A percentile compares a stretch with the other conserved stretches of the same genome.
These are phyloP conservation scores for Phallusia fumigata DNA, from an alignment of 23 tunicate species.

Conservation along the genomic window DNA sequence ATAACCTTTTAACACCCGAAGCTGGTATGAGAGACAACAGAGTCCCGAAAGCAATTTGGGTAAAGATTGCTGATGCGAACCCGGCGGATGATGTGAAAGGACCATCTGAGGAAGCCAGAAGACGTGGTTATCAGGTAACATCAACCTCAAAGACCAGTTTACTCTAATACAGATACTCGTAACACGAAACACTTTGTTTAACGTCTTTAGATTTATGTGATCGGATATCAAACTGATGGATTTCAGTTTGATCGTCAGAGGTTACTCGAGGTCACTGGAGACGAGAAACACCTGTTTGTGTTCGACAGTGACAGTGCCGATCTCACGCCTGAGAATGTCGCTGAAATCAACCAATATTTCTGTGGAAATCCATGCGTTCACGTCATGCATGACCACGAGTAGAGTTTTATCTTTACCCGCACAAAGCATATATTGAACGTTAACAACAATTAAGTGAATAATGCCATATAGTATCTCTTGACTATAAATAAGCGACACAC, in stretches of 20 bases:
- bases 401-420: not conserved
- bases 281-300: not conserved
- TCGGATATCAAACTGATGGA: conserved; percentile 2
- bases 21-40: conserved; percentile 6
- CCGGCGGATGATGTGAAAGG: not conserved
- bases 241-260: not conserved
- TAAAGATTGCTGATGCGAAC: not conserved
- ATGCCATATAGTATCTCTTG: no score
- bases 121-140: no score
- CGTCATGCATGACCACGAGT: not conserved
- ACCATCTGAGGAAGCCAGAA: not conserved
- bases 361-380: not conserved
- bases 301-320: not conserved
- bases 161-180: no score
- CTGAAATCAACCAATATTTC: not conserved
- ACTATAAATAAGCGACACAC: no score
- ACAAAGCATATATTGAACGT: no score
- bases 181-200: no score
- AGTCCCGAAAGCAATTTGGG: not conserved
- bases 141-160: no score
- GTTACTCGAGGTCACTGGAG: not conserved
- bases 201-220: not conserved
- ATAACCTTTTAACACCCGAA: not conserved
- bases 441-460: no score
- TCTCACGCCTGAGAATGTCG: not conserved